These are phyloP conservation scores for Kradibia gibbosae DNA, from an alignment of 1,140 invertebrate species.

Conservation along the genomic window DNA sequence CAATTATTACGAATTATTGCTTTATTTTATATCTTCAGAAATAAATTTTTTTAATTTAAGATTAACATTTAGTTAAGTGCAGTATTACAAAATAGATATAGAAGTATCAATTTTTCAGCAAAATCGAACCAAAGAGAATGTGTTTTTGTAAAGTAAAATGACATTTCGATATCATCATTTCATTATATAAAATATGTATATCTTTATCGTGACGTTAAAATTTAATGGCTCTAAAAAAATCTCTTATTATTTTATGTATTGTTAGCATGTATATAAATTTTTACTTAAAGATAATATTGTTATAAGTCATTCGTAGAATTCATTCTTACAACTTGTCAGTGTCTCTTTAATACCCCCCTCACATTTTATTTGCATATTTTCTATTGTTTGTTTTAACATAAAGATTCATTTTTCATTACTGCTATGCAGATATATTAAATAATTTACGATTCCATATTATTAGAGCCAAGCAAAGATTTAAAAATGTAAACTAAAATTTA, in stretches of 20 bases:
- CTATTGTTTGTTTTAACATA: background rate
- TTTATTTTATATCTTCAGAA: too few relatives aligned
- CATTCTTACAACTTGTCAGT: background rate
- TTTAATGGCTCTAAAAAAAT: background rate
- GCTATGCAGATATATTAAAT: background rate
- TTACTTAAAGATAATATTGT: slow-evolving; percentile 42
- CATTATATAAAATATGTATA: background rate
- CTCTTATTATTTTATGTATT: background rate
- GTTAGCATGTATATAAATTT: slow-evolving; percentile 12
- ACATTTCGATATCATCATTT: background rate
- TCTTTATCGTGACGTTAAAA: background rate
- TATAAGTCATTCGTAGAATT: slow-evolving; percentile 39
- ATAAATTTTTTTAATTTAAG: too few relatives aligned
- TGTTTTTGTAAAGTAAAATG: background rate
- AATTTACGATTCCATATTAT: background rate
- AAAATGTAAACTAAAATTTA: too few relatives aligned
- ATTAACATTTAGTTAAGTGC: too few relatives aligned
- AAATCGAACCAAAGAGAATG: background rate
- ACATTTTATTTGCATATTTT: background rate
- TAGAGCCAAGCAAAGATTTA: background rate
- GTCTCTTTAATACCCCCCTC: background rate
- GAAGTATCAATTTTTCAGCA: background rate
- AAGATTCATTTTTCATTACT: background rate
- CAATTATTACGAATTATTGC: too few relatives aligned
- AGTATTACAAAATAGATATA: too few relatives aligned